Conservation (phyloP, 2,797 vertebrate genomes). For the Hippoglossus hippoglossus region DNA sequence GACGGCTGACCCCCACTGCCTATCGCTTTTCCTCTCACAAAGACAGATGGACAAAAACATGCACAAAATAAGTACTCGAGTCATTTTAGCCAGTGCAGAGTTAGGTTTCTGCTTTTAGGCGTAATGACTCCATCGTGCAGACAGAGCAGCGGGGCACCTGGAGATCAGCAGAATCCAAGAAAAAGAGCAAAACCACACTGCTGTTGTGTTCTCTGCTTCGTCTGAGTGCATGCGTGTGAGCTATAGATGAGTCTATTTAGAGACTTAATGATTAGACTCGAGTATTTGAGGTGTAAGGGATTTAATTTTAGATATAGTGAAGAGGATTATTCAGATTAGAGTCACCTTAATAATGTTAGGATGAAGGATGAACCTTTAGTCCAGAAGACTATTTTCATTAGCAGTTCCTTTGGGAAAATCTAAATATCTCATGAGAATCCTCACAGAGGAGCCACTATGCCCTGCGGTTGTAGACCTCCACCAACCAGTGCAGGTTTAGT, state of each 20-base stretch:
- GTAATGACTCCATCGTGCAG: conserved; percentile 47
- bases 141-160: too few species aligned
- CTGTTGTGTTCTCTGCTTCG: too few species aligned
- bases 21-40: background rate
- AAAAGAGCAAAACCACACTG: too few species aligned
- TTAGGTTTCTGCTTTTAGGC: conserved; percentile 14
- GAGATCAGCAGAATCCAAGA: too few species aligned
- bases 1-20: conserved; percentile 62
- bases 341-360: background rate
- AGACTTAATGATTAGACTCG: background rate
- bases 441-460: too few species aligned
- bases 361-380: background rate
- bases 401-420: background rate
- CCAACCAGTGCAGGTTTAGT: too few species aligned
- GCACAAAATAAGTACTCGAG: background rate
- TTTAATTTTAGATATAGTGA: conserved; percentile 5
- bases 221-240: too few species aligned
- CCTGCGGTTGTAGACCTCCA: too few species aligned
- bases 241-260: background rate
- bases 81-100: conserved; percentile 4
- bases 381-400: background rate
- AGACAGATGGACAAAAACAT: background rate
- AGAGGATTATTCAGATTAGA: background rate
- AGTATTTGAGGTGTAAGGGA: background rate
- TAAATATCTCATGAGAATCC: too few species aligned